These are phyloP conservation scores for Solenopsis invicta DNA, from an alignment of 1,140 invertebrate species.

Conservation along the genomic window DNA sequence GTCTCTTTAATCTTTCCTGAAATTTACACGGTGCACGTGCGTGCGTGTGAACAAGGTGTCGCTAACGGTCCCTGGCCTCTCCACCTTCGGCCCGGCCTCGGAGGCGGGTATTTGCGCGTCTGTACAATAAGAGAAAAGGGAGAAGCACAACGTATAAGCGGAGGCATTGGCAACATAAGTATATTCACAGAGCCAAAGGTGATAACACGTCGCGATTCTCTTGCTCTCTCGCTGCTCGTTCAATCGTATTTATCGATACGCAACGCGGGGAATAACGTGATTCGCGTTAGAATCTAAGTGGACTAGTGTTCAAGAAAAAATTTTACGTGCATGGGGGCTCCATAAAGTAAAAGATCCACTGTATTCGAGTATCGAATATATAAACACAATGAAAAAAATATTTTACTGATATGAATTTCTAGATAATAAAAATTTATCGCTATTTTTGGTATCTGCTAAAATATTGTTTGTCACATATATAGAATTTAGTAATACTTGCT, in stretches of 20 bases:
- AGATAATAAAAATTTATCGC: too few species aligned
- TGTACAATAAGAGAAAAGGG: constrained; percentile 66
- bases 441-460: too few species aligned
- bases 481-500: too few species aligned
- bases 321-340: not conserved
- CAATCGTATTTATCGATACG: constrained; percentile 18
- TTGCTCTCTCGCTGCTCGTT: constrained; percentile 13
- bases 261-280: not conserved
- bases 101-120: constrained; percentile 39
- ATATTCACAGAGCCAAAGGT: constrained; percentile 56
- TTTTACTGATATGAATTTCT: too few species aligned
- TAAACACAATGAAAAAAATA: not conserved
- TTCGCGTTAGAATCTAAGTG: not conserved
- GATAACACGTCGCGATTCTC: constrained; percentile 66
- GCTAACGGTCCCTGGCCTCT: constrained; percentile 70
- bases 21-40: constrained; percentile 72
- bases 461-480: too few species aligned
- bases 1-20: constrained; percentile 62
- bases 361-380: not conserved
- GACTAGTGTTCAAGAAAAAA: not conserved
- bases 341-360: not conserved
- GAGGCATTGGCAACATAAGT: constrained; percentile 61
- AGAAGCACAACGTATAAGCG: constrained; percentile 18
- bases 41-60: constrained; percentile 70
- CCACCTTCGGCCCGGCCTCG: constrained; percentile 34